A percentile compares a stretch with the other conserved stretches of the same genome.
These are phyloP conservation scores for Pampus argenteus DNA, from an alignment of 2,797 vertebrate genomes.

Conservation along the genomic window DNA sequence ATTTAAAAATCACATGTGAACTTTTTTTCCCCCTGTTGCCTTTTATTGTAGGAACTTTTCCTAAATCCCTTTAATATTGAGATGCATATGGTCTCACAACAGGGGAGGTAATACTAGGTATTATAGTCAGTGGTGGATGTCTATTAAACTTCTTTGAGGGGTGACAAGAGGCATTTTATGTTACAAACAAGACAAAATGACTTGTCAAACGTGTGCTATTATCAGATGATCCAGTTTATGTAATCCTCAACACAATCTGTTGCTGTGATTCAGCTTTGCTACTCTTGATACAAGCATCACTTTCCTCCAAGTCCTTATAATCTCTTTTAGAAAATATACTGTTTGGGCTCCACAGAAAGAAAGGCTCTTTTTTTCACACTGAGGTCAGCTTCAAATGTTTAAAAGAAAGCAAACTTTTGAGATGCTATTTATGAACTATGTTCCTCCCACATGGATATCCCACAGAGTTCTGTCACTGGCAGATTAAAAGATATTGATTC, in stretches of 20 bases:
- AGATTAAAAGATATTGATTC: conserved; percentile 65
- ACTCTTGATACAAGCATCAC: conserved; percentile 13
- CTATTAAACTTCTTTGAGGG: background rate
- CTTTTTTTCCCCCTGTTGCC: background rate
- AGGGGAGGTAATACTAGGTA: background rate
- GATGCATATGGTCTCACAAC: background rate
- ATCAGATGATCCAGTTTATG: conserved; percentile 12
- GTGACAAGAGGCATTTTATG: conserved; percentile 6
- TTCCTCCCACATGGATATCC: conserved; percentile 61
- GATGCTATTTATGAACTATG: conserved; percentile 59
- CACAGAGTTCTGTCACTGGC: conserved; percentile 56
- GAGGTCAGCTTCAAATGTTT: conserved; percentile 46
- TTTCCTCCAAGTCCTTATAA: conserved; percentile 15
- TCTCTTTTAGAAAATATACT: conserved; percentile 20
- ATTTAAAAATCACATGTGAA: background rate
- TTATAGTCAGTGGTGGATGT: background rate
- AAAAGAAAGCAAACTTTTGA: conserved; percentile 59
- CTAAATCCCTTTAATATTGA: background rate
- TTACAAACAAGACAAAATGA: conserved; percentile 3
- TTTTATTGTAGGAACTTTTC: background rate
- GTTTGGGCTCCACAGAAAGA: conserved; percentile 18
- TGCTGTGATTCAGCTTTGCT: conserved; percentile 4
- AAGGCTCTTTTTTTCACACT: conserved; percentile 32
- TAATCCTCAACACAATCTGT: background rate
- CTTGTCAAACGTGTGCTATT: conserved; percentile 3